Evolutionary conservation across 2,797 vertebrate species (phyloP), one percentile per base, ranked within the genome.

Genomic region (Arrhamphus sclerolepis): DNA sequence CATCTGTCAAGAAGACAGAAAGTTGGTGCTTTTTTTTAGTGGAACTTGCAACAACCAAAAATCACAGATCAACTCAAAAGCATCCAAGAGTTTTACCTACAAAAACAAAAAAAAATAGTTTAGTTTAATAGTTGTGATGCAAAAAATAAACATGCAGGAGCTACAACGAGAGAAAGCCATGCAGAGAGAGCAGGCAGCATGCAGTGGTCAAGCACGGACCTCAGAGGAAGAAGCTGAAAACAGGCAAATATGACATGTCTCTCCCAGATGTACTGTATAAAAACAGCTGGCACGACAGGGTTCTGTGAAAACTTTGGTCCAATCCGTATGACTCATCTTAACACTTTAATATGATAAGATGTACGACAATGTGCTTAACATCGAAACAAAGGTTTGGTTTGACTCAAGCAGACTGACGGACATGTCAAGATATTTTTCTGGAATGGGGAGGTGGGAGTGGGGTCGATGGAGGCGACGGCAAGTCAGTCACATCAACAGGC

Each of bases 401-500:
- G 55, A 75, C 53, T 40, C 20, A 24, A 74, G 49, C 51, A 49
- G 49, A 62, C 57, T 47, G 63, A 66, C 62, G 44, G 62, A 64
- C n/a, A 31, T 44, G 39, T 62, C 67, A 34, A 54, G 59, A 21
- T 43, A 24, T 26, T 49, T 47, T 8, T 4, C 9, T 34, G 7
- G 47, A 34, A 19, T 34, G 38, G 24, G 34, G 24, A 40, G 49
- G 52, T 16, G 48, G 46, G 16, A 51, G 44, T 16, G 29, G 55
- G 52, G 46, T 56, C 17, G 71, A 82, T 79, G 86, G 66, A 80
- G 84, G 79, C 78, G 59, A 75, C 65, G 54, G 62, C 82, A 87
- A 80, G 66, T 75, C 77, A 73, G 58, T 59, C 83, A 87, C 78
- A 66, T 75, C 78, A 75, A 82, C 79, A 83, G 82, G 74, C 85